A percentile compares a stretch with the other conserved stretches of the same genome.
phyloP scores from a whole-genome alignment of 2,797 vertebrate genomes.

The Acridotheres tristis region DNA sequence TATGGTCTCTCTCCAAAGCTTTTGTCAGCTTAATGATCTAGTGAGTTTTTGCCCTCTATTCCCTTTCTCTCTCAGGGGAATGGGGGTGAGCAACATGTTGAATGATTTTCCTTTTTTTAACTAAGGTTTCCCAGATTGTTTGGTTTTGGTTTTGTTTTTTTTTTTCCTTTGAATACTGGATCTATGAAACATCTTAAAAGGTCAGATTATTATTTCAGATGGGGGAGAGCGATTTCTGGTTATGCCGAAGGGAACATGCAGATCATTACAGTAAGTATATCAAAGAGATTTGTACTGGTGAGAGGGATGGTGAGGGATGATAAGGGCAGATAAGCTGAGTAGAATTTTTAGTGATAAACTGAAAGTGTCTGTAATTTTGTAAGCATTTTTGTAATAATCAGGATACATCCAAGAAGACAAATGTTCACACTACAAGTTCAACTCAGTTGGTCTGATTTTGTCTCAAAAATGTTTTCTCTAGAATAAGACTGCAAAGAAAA shows the following conservation, averaged over 20 bases:
- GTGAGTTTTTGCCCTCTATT: neutral
- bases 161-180: slow-evolving; percentile 43
- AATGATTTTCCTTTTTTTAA: neutral
- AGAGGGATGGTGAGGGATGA: neutral
- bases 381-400: slow-evolving; percentile 41
- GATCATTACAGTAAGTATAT: slow-evolving; percentile 53
- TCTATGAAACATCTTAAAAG: slow-evolving; percentile 9
- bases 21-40: neutral
- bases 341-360: slow-evolving; percentile 15
- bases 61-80: slow-evolving; percentile 19
- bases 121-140: slow-evolving; percentile 36
- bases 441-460: slow-evolving; percentile 51
- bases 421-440: neutral
- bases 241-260: slow-evolving; percentile 42
- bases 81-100: neutral
- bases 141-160: neutral
- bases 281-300: neutral
- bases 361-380: neutral
- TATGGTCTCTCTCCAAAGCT: slow-evolving; percentile 31
- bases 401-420: neutral
- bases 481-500: slow-evolving; percentile 30
- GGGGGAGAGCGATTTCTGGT: neutral
- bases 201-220: slow-evolving; percentile 42
- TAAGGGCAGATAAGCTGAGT: slow-evolving; percentile 1
- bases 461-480: slow-evolving; percentile 50